A percentile compares a stretch with the other conserved stretches of the same genome.
These are phyloP conservation scores for Gymnobelideus leadbeateri DNA, from an alignment of 2,113 vertebrate species.

Conservation along the genomic window DNA sequence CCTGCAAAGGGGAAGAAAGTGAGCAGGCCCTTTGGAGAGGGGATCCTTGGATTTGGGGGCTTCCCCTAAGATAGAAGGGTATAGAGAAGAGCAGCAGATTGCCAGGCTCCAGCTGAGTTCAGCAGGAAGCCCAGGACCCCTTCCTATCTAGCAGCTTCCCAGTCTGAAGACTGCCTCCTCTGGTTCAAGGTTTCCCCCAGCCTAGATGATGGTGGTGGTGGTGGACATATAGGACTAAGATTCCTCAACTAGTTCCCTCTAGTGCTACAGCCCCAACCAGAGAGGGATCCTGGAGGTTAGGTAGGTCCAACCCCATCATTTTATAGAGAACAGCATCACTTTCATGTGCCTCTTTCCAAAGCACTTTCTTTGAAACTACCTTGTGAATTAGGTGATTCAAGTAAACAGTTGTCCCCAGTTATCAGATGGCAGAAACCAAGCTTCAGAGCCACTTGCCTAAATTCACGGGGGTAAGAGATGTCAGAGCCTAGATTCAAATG, in stretches of 20 bases:
- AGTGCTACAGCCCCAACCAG: neutral
- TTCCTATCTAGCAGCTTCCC: neutral
- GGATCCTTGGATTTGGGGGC: conserved; percentile 47
- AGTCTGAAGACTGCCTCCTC: neutral
- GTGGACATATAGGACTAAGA: neutral
- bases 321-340: neutral
- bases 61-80: neutral
- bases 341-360: neutral
- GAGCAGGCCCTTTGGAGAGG: conserved; percentile 14
- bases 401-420: neutral
- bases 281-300: neutral
- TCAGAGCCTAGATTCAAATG: neutral
- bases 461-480: neutral
- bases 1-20: conserved; percentile 77
- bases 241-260: neutral
- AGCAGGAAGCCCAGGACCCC: neutral
- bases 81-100: neutral
- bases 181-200: neutral
- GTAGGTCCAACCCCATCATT: neutral
- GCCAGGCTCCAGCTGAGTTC: neutral
- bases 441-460: neutral
- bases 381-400: neutral
- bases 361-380: neutral
- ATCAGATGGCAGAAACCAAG: neutral
- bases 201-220: neutral